Evolutionary conservation across 2,797 vertebrate species (phyloP).

Genomic region (Threskiornis aethiopicus): DNA sequence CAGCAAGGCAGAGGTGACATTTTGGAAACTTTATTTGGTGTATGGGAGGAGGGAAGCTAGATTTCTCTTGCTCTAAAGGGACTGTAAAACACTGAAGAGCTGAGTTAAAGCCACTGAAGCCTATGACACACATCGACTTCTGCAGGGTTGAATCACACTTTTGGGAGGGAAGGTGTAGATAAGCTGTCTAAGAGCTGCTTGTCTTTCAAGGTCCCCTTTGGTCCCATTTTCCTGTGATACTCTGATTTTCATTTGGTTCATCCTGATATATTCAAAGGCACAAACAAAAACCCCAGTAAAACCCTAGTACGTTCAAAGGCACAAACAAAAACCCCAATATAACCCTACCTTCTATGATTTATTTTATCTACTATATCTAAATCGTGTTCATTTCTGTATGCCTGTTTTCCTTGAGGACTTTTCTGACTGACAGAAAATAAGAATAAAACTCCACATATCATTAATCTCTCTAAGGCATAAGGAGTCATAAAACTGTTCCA

Average conservation of each 20-base stretch:
- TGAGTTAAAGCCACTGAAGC: constrained; percentile 30
- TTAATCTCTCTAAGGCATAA: not conserved
- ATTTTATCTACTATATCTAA: not conserved
- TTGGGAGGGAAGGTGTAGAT: not conserved
- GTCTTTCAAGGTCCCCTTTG: not conserved
- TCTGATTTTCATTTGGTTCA: not conserved
- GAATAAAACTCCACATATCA: not conserved
- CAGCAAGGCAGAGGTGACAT: constrained; percentile 37
- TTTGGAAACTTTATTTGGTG: constrained; percentile 26
- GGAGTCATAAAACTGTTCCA: not conserved
- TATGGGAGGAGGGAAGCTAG: not conserved
- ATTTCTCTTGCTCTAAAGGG: not conserved
- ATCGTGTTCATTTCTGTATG: not conserved
- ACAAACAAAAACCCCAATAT: not conserved
- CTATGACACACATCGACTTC: not conserved
- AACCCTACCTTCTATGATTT: not conserved
- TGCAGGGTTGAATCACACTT: not conserved
- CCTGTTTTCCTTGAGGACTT: not conserved
- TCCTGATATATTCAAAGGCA: not conserved
- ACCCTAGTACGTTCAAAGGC: not conserved
- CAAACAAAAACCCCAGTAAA: not conserved
- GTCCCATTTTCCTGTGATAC: not conserved
- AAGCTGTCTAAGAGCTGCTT: not conserved
- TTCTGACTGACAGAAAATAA: not conserved
- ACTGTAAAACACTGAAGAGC: constrained; percentile 3